These are phyloP conservation scores for Cremastinae sp. DNA, from an alignment of 2,888 invertebrate genomes.

Conservation along the genomic window DNA sequence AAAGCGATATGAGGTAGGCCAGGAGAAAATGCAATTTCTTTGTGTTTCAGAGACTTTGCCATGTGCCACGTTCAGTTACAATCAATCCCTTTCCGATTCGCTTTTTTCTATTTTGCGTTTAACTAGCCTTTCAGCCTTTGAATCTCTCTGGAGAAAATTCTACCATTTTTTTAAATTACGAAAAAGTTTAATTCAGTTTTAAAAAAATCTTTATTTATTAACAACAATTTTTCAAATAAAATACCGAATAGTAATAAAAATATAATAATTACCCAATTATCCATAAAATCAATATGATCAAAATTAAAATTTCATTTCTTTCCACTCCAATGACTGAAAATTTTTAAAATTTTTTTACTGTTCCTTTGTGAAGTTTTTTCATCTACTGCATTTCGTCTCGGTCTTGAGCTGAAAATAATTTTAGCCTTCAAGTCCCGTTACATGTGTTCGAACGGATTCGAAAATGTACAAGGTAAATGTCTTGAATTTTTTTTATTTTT, in stretches of 20 bases:
- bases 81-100: slow-evolving; percentile 49
- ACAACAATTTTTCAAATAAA: no score
- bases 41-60: slow-evolving; percentile 20
- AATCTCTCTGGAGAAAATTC: neutral
- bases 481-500: neutral
- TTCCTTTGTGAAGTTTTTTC: no score
- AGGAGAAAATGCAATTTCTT: slow-evolving; percentile 48
- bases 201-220: no score
- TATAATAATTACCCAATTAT: no score
- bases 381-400: neutral
- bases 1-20: slow-evolving; percentile 14
- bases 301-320: no score
- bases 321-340: no score
- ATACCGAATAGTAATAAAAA: no score
- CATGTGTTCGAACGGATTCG: no score
- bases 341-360: no score
- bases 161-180: neutral
- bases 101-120: neutral
- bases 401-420: no score
- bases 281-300: no score
- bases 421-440: no score
- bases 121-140: neutral
- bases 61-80: slow-evolving; percentile 39
- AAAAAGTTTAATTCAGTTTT: neutral
- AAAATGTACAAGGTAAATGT: neutral